Base-by-base conservation (phyloP, 2,113 vertebrate species). In the Archocentrus centrarchus region DNA sequence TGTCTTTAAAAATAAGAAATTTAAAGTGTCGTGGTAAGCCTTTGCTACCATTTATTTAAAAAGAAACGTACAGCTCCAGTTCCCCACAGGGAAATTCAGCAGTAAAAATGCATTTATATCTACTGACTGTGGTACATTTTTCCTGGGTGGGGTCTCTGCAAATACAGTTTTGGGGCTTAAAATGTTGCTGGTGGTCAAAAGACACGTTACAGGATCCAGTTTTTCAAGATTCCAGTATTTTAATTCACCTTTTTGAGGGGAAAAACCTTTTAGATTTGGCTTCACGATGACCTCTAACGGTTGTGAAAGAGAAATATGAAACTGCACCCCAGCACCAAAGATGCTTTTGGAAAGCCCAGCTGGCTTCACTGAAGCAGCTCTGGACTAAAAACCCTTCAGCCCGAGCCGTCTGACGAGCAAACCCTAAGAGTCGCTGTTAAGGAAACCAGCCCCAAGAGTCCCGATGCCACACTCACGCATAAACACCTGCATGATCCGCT, bases 381-480 rank as follows among this genome's bases (percentile, higher is more conserved):
- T 44, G 22, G 53, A 41, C 66, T 73, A 53, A 53, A 61, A 50
- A 17, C 47, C 6, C 15, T 50, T 73, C 32, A 18, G 24, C 35
- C 35, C 11, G 2, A 75, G 37, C 27, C 0, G 11, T 37, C 20
- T 30, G 8, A 35, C 22, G 86, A 77, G 79, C 9, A 50, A 59
- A 63, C 20, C 1, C 39, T 11, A 18, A 60, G 41, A 79, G 68
- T 68, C 17, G 32, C 59, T 37, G 85, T 79, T 22, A 30, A 81
- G 80, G 83, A 88, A 92, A 90, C 86, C 84, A 87, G 83, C 80
- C 80, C 63, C 30, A 58, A 17, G 44, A 64, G 66, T 80, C 60
- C 63, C n/a, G 3, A 66, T 7, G 17, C 82, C 73, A 59, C 64
- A 84, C 76, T 53, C 59, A 20, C 59, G 70, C 15, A 81, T 44